These are phyloP conservation scores for Microcebus tavaratra DNA, from an alignment of 2,113 vertebrate species.

Conservation along the genomic window DNA sequence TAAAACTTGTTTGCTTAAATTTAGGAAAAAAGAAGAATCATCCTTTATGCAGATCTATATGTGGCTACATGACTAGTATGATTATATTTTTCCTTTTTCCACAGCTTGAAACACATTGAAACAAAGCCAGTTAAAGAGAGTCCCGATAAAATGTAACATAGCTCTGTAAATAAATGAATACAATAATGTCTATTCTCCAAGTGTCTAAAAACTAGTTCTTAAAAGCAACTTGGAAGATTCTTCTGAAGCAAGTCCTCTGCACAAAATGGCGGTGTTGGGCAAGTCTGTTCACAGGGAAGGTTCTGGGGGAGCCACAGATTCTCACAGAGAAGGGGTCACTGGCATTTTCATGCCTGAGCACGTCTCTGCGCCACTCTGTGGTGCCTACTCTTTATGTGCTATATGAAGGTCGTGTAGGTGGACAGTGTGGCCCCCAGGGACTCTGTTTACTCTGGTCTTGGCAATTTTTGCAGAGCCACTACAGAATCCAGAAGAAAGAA, in stretches of 20 bases:
- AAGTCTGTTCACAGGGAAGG: background rate
- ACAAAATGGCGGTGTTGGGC: background rate
- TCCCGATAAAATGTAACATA: background rate
- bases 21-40: background rate
- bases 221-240: background rate
- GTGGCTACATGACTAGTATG: background rate
- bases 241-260: background rate
- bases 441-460: background rate
- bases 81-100: background rate
- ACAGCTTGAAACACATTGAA: background rate
- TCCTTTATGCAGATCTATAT: background rate
- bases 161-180: background rate
- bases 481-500: conserved; percentile 36
- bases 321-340: accelerated
- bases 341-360: accelerated
- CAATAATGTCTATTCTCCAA: background rate
- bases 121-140: background rate
- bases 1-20: background rate
- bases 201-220: background rate
- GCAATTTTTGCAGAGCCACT: conserved; percentile 1
- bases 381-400: background rate
- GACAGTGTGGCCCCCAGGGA: background rate
- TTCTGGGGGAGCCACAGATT: background rate
- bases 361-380: background rate
- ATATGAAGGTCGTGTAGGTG: background rate